Base-by-base conservation (phyloP, 2,113 vertebrate species). In the Oreochromis aureus region DNA sequence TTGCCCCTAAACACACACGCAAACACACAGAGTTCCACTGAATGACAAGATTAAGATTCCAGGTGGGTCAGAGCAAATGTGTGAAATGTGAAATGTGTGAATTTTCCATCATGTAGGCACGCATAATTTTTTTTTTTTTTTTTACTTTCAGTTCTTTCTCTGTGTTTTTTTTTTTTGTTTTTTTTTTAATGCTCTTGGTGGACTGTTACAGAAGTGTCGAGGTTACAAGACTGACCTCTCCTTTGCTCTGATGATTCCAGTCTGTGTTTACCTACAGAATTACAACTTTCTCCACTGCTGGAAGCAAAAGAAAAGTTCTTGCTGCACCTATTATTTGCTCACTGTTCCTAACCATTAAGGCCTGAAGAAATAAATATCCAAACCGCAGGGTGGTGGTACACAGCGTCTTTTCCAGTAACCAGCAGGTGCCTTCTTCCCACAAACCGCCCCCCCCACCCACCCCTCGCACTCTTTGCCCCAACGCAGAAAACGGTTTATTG, bases 241-340 rank as follows among this genome's bases (percentile, higher is more conserved):
- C 2, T 89, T 16, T 76, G 85, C 58, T 90, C 89, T 54, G 32
- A 87, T 89, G 83, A 41, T 84, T 91, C 7, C 85, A 83, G 84
- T 11, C 54, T 46, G 66, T 93, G 90, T 93, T 93, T 93, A 90
- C 85, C 22, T 56, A 10, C n/a, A 91, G 89, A 88, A 92, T 91
- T 90, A 90, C 87, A 90, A 89, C 86, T 85, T 89, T 92, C 91
- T 83, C 61, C 4, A 18, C 88, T 86, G 76, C 81, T 93, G 91
- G 92, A 91, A 93, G 81, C 89, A 79, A 89, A 91, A 93, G 89
- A 93, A 30, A 91, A 94, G 84, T 82, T 46, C 82, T 88, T 5
- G 71, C 89, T 91, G 82, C 84, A 93, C 89, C 90, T 95, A 94
- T 96, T 95, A 94, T 94, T 95, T 94, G 84, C 90, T 92, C 84